Evolutionary conservation across 2,797 vertebrate species (phyloP), one percentile per base, ranked within the genome.

Genomic region (Oryzias dopingdopingensis): DNA sequence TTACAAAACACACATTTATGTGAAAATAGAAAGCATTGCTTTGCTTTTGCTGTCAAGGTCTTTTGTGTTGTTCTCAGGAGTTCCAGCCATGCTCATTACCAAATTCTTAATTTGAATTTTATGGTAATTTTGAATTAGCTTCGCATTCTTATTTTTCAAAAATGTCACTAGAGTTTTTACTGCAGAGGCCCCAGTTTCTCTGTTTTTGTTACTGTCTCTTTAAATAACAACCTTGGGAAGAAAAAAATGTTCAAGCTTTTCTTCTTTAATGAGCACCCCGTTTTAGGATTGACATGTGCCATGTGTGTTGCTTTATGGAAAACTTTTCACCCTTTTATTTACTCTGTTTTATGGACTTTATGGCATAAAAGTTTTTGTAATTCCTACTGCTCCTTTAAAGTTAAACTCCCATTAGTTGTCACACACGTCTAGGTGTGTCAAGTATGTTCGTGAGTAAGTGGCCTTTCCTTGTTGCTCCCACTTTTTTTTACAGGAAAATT

Each of bases 161-260:
- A 23, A 42, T 4, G 37, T 40, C 10, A 14, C 4, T 5, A 52
- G 6, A 51, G 15, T 24, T 12, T 6, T 10, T 6, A 0, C 41
- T 40, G 20, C 37, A 4, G 13, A 6, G 42, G 14, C 23, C 26
- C n/a, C 24, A 43, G 16, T 23, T n/a, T 14, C 13, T 22, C 14
- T 22, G 5, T 46, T 52, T 60, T 20, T 7, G 6, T 5, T 13
- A 14, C 17, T 52, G 42, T 60, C 4, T 52, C 26, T 52, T 61
- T 26, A 53, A 46, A 18, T 4, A n/a, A 4, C 15, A 15, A n/a
- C 2, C 18, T n/a, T 37, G 17, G 14, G 26, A 26, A 26, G 7
- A 26, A 26, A 26, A 26, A 26, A 26, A 26, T 6, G 7, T 1
- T 26, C 7, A 6, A 26, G 26, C 26, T 26, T 6, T 26, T 26